Conservation (phyloP, 1,140 invertebrate genomes). For the Trichomalopsis sarcophagae region DNA sequence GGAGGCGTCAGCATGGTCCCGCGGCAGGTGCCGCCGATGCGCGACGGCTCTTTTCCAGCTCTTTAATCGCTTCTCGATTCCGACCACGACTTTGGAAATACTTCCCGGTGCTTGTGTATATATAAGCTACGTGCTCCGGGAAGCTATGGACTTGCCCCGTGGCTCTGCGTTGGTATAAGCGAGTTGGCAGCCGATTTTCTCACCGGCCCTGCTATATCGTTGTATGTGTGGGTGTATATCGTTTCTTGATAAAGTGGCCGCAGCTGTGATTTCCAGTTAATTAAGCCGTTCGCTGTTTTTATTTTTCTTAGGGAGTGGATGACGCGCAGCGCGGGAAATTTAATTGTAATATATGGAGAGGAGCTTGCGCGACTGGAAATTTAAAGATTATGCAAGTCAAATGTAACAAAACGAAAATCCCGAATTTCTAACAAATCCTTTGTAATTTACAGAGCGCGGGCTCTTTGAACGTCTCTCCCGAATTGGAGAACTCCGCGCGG, state of each 20-base stretch:
- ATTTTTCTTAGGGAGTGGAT: not conserved
- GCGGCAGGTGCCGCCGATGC: not conserved
- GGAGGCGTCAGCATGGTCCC: constrained; percentile 29
- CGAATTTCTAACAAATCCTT: not conserved
- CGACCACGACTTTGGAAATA: constrained; percentile 49
- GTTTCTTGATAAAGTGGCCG: constrained; percentile 35
- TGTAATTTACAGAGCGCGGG: not conserved
- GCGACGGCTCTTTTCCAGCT: constrained; percentile 64
- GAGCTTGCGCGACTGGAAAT: too few relatives aligned
- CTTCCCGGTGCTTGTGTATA: not conserved
- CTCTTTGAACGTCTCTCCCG: not conserved
- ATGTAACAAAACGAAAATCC: not conserved
- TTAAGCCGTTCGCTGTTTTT: constrained; percentile 18
- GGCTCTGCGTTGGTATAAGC: not conserved
- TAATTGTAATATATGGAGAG: too few relatives aligned
- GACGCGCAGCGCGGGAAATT: too few relatives aligned
- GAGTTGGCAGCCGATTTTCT: constrained; percentile 5
- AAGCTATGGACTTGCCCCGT: not conserved
- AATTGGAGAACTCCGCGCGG: not conserved
- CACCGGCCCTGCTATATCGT: too few relatives aligned
- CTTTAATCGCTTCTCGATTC: constrained; percentile 64
- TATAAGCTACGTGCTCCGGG: constrained; percentile 1
- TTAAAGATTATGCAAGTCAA: too few relatives aligned
- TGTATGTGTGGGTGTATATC: not conserved
- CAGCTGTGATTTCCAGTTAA: constrained; percentile 41